A percentile compares a stretch with the other conserved stretches of the same genome.
These are phyloP conservation scores for Diploptera punctata DNA, from an alignment of 2,888 invertebrate species.

Conservation along the genomic window DNA sequence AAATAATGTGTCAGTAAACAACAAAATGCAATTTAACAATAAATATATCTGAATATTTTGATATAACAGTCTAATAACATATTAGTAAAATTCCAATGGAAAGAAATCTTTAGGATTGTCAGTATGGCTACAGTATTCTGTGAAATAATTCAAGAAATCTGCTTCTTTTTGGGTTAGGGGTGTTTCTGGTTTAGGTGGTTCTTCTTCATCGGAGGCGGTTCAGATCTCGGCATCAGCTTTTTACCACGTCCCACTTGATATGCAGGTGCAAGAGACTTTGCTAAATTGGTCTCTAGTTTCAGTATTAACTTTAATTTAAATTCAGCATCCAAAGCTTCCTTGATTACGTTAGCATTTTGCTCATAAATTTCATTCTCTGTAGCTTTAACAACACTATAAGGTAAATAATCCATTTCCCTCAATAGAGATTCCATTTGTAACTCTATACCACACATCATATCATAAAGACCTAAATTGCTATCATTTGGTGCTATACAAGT, in stretches of 20 bases:
- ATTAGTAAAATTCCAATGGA: no score
- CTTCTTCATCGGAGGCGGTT: constrained; percentile 47
- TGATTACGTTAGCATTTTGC: constrained; percentile 59
- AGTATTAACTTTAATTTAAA: constrained; percentile 63
- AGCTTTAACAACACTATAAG: constrained; percentile 59
- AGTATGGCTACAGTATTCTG: constrained; percentile 48
- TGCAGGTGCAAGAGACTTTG: constrained; percentile 54
- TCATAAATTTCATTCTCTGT: constrained; percentile 61
- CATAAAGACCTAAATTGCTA: constrained; percentile 60
- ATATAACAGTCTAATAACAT: no score
- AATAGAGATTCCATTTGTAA: constrained; percentile 58
- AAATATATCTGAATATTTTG: no score
- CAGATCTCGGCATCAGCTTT: constrained; percentile 50
- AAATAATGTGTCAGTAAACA: no score
- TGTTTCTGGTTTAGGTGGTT: constrained; percentile 41
- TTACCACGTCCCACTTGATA: neutral
- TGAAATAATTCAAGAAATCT: constrained; percentile 49
- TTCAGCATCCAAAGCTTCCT: constrained; percentile 62
- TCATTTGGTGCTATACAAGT: constrained; percentile 64
- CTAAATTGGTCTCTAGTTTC: constrained; percentile 57
- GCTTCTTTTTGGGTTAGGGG: constrained; percentile 49
- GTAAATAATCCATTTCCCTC: constrained; percentile 62
- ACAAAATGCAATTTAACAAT: no score
- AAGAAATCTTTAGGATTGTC: constrained; percentile 49
- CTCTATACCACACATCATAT: constrained; percentile 67